Percentiles rank a stretch among this genome's conserved stretches.
Conservation (phyloP, 2,888 invertebrate species). For the Atethmia centrago region DNA sequence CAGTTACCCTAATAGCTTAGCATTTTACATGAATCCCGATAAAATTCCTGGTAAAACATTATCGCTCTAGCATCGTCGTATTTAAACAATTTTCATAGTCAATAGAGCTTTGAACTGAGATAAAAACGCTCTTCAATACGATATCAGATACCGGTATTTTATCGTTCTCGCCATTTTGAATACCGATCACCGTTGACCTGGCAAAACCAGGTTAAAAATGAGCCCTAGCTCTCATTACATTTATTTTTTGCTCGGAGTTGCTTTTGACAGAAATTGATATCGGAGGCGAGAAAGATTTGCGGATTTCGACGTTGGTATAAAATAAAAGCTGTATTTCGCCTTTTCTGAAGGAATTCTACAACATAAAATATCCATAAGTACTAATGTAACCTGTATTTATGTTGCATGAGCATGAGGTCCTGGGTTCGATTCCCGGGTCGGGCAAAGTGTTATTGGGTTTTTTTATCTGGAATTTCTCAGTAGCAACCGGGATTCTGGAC, state of each 20-base stretch:
- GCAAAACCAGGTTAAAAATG: slow-evolving; percentile 56
- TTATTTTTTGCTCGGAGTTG: slow-evolving; percentile 54
- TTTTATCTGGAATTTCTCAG: no score
- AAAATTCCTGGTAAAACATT: not conserved
- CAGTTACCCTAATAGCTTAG: no score
- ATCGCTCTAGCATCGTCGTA: not conserved
- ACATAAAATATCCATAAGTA: not conserved
- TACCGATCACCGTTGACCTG: slow-evolving; percentile 56
- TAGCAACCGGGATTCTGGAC: no score
- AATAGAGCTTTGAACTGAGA: slow-evolving; percentile 23
- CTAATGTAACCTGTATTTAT: not conserved
- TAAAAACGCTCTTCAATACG: slow-evolving; percentile 39
- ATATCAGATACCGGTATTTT: slow-evolving; percentile 45
- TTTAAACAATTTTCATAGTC: slow-evolving; percentile 42
- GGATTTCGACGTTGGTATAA: not conserved
- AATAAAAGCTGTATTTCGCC: slow-evolving; percentile 11
- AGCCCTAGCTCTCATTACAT: slow-evolving; percentile 58
- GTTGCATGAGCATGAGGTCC: no score
- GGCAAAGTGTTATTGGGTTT: no score
- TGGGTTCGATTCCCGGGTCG: no score
- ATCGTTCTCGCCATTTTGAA: slow-evolving; percentile 52
- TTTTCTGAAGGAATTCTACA: not conserved
- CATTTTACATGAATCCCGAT: not conserved
- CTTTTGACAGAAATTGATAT: slow-evolving; percentile 59
- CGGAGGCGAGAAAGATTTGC: slow-evolving; percentile 22